Evolutionary conservation across 2,113 vertebrate species (phyloP), one percentile per base, ranked within the genome.

Genomic region (Calidris pygmaea): DNA sequence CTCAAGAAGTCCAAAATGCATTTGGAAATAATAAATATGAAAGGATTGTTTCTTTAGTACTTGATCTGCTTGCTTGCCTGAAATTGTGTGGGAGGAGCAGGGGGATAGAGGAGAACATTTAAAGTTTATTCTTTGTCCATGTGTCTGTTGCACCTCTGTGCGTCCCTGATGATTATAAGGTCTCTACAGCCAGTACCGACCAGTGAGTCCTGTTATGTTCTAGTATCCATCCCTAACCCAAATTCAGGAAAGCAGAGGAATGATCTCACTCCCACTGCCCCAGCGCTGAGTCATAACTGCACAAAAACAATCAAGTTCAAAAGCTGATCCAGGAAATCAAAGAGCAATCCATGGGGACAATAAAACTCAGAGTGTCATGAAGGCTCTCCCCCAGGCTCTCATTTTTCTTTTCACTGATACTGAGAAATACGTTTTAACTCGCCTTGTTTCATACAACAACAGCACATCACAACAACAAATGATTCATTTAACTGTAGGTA

Each of bases 61-160:
- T 71, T 41, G 3, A 82, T 75, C 73, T 24, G 9, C 52, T 74
- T 87, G 10, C 12, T 32, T 90, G 37, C 17, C 16, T 58, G 43
- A 68, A 56, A 52, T 0, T 3, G 6, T 1, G 4, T 6, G 1
- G 4, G 6, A 8, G 21, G 9, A 56, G 20, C 27, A 58, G 6
- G 3, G 10, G 10, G 20, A 26, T 2, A 50, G 10, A 23, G 5
- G 3, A 77, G 6, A 39, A 10, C 9, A 81, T 67, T 72, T 35
- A 8, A 23, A 43, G 45, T 27, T 90, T 43, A 17, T 34, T 52
- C 8, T n/a, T 65, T 72, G 30, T 8, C 3, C 34, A 14, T 41
- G 21, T 78, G 48, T 29, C 27, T 27, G 16, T 18, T 27, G 48
- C 24, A 17, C 8, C 60, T 75, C 43, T 53, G 41, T n/a, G 20